Evolutionary conservation across 1,140 invertebrate genomes (phyloP), one percentile per base, ranked within the genome.

Genomic region (Brevipalpus yothersi): DNA sequence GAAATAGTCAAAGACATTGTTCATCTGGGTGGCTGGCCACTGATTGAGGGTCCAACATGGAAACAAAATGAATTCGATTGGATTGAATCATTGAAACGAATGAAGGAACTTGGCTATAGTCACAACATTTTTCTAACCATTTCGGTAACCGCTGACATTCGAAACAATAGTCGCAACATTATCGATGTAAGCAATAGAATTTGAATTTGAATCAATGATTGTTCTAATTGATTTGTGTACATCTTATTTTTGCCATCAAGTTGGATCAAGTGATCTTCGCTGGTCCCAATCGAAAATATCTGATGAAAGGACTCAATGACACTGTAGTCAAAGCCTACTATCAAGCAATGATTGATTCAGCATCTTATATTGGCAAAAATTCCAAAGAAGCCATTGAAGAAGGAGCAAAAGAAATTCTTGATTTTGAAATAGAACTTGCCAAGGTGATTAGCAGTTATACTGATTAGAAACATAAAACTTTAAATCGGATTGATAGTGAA

Each of bases 81-180:
- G 87, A 80, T 80, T 65, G 75, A 86, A 61, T 80, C 80, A 10
- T 80, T 89, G 4, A 87, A 83, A 72, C 82, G 78, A 59, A 89
- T 86, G 72, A 75, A 83, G 19, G 72, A 73, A 55, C 71, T 76
- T 7, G 90, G 89, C 4, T 89, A 86, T 68, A 86, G 83, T 8
- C 82, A 87, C 47, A 86, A 91, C 69, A 90, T 92, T 67, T 82
- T 92, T 67, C 77, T 95, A n/a, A 86, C 91, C 66, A 86, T 93
- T 64, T 87, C 84, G 42, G 82, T 94, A 58, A 79, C 80, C 4
- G 82, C 86, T 9, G 87, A 94, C 72, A 76, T 89, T n/a, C 89
- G 87, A 69, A 92, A 93, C 69, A 68, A 64, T 31, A 84, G 83
- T 0, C 78, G 77, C 61, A 75, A 87, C 56, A 77, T 86, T 41